A percentile compares a stretch with the other conserved stretches of the same genome.
phyloP scores from a whole-genome alignment of 2,888 invertebrate genomes.

The Oscheius onirici region DNA sequence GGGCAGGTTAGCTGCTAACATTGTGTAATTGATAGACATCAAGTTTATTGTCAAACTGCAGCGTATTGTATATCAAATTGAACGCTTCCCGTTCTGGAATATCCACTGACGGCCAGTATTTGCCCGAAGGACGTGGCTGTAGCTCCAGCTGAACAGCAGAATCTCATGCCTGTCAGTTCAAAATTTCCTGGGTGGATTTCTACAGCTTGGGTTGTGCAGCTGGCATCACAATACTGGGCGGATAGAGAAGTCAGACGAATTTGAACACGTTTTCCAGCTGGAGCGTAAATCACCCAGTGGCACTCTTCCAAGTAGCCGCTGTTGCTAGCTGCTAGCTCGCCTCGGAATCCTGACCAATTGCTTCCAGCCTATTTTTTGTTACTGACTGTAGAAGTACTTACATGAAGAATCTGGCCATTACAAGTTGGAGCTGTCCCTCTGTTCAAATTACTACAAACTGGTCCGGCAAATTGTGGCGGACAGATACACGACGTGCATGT shows the following conservation, averaged over 20 bases:
- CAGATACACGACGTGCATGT: neutral
- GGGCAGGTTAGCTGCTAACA: too few relatives aligned
- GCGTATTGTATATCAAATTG: constrained; percentile 1
- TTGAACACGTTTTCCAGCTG: neutral
- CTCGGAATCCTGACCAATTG: constrained; percentile 1
- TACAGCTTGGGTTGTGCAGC: constrained; percentile 1
- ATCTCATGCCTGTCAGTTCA: constrained; percentile 5
- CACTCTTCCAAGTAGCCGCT: neutral
- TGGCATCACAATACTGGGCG: neutral
- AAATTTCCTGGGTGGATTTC: constrained; percentile 19
- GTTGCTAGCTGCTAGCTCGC: neutral
- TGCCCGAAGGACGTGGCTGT: neutral
- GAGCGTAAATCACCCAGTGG: constrained; percentile 9
- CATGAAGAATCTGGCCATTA: neutral
- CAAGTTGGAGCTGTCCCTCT: constrained; percentile 24
- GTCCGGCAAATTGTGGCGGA: constrained; percentile 11
- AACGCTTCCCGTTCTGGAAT: neutral
- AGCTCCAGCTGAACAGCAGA: neutral
- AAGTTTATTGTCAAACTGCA: neutral
- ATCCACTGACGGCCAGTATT: neutral
- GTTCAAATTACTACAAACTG: constrained; percentile 1
- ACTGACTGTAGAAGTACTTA: neutral
- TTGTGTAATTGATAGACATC: too few relatives aligned
- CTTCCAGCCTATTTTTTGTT: neutral
- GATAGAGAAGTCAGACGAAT: neutral